Conservation (phyloP, 1,140 invertebrate species). For the Drosophila rufa region DNA sequence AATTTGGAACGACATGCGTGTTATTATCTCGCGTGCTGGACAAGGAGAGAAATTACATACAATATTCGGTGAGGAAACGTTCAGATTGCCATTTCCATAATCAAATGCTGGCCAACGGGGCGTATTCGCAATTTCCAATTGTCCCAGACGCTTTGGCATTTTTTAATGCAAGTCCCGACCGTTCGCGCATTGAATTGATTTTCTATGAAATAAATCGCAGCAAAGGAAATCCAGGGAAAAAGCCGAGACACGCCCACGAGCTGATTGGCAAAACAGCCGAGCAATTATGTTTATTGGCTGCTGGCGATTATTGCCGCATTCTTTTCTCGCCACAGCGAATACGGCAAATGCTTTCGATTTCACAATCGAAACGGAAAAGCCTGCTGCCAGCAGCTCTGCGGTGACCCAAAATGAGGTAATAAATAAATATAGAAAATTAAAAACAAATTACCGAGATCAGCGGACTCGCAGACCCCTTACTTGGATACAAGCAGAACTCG, state of each 20-base stretch:
- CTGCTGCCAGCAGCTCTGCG: slow-evolving; percentile 1
- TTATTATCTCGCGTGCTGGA: slow-evolving; percentile 28
- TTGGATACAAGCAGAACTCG: neutral
- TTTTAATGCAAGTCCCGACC: slow-evolving; percentile 53
- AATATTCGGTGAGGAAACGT: slow-evolving; percentile 32
- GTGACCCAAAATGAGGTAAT: slow-evolving; percentile 21
- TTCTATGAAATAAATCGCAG: slow-evolving; percentile 43
- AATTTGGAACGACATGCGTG: slow-evolving; percentile 40
- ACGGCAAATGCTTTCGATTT: slow-evolving; percentile 33
- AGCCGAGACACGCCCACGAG: slow-evolving; percentile 36
- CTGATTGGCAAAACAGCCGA: slow-evolving; percentile 29
- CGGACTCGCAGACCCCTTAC: neutral
- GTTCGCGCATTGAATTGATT: slow-evolving; percentile 26
- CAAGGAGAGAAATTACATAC: slow-evolving; percentile 13
- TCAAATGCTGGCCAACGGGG: slow-evolving; percentile 31
- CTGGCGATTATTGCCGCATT: slow-evolving; percentile 55
- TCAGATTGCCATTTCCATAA: slow-evolving; percentile 43
- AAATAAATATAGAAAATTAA: slow-evolving; percentile 46
- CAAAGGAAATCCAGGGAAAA: slow-evolving; percentile 19
- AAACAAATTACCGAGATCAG: slow-evolving; percentile 14
- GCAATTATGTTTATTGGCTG: slow-evolving; percentile 51
- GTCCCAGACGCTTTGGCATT: slow-evolving; percentile 45
- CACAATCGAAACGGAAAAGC: slow-evolving; percentile 43
- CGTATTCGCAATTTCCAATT: slow-evolving; percentile 54
- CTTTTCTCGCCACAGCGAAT: slow-evolving; percentile 16